Base-by-base conservation (phyloP, 2,888 invertebrate species). In the Drosophila rellima region DNA sequence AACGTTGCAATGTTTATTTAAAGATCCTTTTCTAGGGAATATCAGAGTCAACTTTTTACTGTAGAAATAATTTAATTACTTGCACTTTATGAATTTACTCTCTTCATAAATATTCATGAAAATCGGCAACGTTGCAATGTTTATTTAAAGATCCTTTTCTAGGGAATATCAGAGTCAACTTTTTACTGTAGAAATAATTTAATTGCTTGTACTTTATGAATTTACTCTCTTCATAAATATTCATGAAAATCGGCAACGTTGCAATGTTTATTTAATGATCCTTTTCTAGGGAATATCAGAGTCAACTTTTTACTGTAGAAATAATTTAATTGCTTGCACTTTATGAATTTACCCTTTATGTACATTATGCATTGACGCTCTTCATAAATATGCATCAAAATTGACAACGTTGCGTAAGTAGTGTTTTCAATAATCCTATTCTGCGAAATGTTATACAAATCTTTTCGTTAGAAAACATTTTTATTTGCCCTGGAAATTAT, bases 41-140 rank as follows among this genome's bases (percentile, higher is more conserved):
- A 33, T 5, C 6, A 18, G 10, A 18, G 10, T 18, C n/a, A 23
- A 7, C 44, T 8, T 23, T 23, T 44, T 23, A 37, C 26, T 52
- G 8, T 7, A 29, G 23, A 52, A 52, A 7, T 39, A 0, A 13
- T 18, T 11, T 17, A 29, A 13, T 23, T 42, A 7, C 1, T 23
- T 20, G 13, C 37, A 23, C 31, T 45, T 45, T 23, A 17, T 20
- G 11, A 13, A n/a, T 52, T 52, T 31, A 23, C 29, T 13, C 18
- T 20, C 10, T 57, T 57, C 26, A 48, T 39, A 42, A 29, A 54
- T 54, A 54, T 40, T 18, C 26, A 35, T 56, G 29, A 37, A 48
- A 26, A 37, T 35, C 45, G 55, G 35, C 44, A 56, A 55, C 33
- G 17, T 35, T 23, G 42, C 33, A 2, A 5, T 15, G 11, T 8